Evolutionary conservation across 2,797 vertebrate species (phyloP).

Genomic region (Prunella strophiata): DNA sequence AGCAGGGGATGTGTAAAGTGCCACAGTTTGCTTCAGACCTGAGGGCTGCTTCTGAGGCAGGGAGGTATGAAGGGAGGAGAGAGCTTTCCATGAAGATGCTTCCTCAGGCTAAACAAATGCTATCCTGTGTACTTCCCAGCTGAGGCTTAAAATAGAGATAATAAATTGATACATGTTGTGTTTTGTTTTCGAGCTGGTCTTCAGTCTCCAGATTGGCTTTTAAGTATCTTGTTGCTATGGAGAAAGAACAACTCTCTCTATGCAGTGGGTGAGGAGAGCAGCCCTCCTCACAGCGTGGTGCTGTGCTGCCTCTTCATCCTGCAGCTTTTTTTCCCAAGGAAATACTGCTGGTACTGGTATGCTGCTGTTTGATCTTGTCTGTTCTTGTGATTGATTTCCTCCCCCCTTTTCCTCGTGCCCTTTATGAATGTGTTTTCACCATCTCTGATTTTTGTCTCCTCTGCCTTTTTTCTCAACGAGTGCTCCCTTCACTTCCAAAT

Average conservation of each 20-base stretch:
- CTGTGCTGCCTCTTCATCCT: slow-evolving; percentile 26
- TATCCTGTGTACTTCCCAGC: slow-evolving; percentile 16
- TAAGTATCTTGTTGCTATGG: slow-evolving; percentile 74
- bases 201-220: slow-evolving; percentile 59
- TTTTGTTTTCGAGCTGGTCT: slow-evolving; percentile 57
- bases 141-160: slow-evolving; percentile 59
- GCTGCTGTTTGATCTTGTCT: slow-evolving; percentile 10
- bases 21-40: neutral
- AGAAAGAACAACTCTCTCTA: slow-evolving; percentile 55
- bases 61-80: neutral
- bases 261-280: slow-evolving; percentile 61
- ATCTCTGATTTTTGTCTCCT: slow-evolving; percentile 21
- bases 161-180: slow-evolving; percentile 35
- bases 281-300: slow-evolving; percentile 8
- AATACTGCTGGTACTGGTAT: neutral
- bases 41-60: neutral
- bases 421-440: neutral
- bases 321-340: slow-evolving; percentile 21
- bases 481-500: slow-evolving; percentile 2
- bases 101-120: slow-evolving; percentile 28
- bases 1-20: neutral
- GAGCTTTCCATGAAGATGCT: neutral
- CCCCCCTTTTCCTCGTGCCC: neutral
- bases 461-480: neutral
- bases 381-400: slow-evolving; percentile 17